Evolutionary conservation across 2,797 vertebrate species (phyloP).

Genomic region (Nyctibius grandis): DNA sequence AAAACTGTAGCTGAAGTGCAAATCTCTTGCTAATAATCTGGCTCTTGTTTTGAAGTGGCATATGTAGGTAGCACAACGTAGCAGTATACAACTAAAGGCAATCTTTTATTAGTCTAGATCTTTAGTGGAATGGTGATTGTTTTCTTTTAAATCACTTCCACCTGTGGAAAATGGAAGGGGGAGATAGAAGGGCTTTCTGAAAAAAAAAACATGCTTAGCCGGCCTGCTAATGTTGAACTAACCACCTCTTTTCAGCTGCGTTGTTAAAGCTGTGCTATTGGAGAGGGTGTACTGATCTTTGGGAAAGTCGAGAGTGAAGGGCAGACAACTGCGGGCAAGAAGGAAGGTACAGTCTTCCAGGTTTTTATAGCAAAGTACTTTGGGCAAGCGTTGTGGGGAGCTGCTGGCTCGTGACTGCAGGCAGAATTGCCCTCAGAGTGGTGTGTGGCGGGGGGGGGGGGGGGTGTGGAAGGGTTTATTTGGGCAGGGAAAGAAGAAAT

Average conservation of each 20-base stretch:
- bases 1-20: background rate
- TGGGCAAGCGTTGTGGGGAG: fast-evolving
- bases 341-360: background rate
- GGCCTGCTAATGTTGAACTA: background rate
- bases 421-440: fast-evolving
- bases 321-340: fast-evolving
- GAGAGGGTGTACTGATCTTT: background rate
- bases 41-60: background rate
- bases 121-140: background rate
- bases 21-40: background rate
- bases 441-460: no score
- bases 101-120: background rate
- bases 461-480: background rate
- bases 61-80: background rate
- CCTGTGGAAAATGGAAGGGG: background rate
- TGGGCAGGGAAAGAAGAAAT: background rate
- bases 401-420: background rate
- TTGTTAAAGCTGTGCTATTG: background rate
- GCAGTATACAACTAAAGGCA: background rate
- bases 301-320: background rate
- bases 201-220: background rate
- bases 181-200: background rate
- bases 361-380: fast-evolving
- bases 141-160: background rate
- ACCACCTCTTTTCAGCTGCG: background rate